These are phyloP conservation scores for Drosophila neonasuta DNA, from an alignment of 2,888 invertebrate species.

Conservation along the genomic window DNA sequence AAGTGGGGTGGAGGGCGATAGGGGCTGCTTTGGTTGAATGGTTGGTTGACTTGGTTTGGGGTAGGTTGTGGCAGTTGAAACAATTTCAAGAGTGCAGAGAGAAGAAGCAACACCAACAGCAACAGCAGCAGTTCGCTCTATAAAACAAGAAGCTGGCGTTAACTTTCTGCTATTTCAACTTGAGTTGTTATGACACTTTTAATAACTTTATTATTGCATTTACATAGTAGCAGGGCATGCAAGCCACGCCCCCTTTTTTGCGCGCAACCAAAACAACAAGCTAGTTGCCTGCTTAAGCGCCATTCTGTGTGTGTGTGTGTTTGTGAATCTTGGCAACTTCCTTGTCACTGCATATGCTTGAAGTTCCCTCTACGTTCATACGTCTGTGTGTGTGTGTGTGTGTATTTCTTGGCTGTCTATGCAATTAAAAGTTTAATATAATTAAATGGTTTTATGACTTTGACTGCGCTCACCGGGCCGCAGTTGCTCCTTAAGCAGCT, in stretches of 20 bases:
- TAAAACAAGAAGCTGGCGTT: constrained; percentile 62
- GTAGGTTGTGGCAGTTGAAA: constrained; percentile 11
- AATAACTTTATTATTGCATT: constrained; percentile 82
- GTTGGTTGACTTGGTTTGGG: background rate
- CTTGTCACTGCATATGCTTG: constrained; percentile 61
- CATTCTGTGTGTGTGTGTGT: constrained; percentile 17
- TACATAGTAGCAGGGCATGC: constrained; percentile 68
- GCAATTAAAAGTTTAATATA: constrained; percentile 81
- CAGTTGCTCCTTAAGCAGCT: constrained; percentile 45
- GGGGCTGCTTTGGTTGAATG: background rate
- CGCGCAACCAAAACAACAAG: constrained; percentile 44
- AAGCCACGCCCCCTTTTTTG: constrained; percentile 26
- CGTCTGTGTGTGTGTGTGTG: constrained; percentile 41
- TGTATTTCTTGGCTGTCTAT: constrained; percentile 65
- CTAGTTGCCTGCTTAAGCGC: constrained; percentile 60
- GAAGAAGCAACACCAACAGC: background rate
- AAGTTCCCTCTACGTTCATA: constrained; percentile 34
- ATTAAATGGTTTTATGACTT: constrained; percentile 80
- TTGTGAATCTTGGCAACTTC: constrained; percentile 29
- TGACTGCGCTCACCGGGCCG: constrained; percentile 55
- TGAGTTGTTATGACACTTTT: constrained; percentile 82
- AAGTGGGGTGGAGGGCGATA: background rate
- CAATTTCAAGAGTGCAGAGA: constrained; percentile 12
- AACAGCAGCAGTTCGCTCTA: constrained; percentile 42
- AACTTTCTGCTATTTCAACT: constrained; percentile 74